Base-by-base conservation (phyloP, 2,113 vertebrate species). In the Cranoglanis bouderius region DNA sequence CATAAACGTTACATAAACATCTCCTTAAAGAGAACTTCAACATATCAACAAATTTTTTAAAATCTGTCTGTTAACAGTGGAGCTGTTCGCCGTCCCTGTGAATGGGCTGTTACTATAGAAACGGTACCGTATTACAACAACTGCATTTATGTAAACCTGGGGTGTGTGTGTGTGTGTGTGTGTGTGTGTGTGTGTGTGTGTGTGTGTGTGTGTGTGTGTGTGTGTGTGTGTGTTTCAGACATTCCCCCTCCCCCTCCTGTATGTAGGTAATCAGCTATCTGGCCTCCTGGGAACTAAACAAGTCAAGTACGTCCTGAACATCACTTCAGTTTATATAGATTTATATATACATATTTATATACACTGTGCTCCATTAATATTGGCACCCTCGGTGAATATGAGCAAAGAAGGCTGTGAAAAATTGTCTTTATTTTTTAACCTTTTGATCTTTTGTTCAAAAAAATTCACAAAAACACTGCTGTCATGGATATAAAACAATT, bases 221-320 rank as follows among this genome's bases (percentile, higher is more conserved):
- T 78, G 53, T 78, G 74, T 65, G 75, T 87, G 88, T 89, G 82
- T 88, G 5, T 63, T 91, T 92, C 93, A 99, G 98, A 97, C 96
- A 0, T 99, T 99, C 95, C 98, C 98, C 93, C 97, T 99, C 95
- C 98, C 98, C 96, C 97, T 99, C 12, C 96, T 99, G 18, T 99
- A 98, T 90, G 97, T 99, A 85, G 98, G 98, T 91, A 99, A 99
- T 96, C 98, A 99, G 94, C 97, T 99, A 93, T 97, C 97, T 14
- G 98, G 98, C 92, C 96, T 99, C 88, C 97, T 98, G 94, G 98
- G 98, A 94, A 99, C 98, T 83, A 97, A 99, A 96, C 97, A 96
- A 91, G 96, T 99, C 61, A 99, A 98, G 98, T 99, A 96, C 82
- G 97, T 46, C 21, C 72, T 49, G 29, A 26, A 74, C 13, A 32